Evolutionary conservation across 2,797 vertebrate species (phyloP), one percentile per base, ranked within the genome.

Genomic region (Sebastes jordani): DNA sequence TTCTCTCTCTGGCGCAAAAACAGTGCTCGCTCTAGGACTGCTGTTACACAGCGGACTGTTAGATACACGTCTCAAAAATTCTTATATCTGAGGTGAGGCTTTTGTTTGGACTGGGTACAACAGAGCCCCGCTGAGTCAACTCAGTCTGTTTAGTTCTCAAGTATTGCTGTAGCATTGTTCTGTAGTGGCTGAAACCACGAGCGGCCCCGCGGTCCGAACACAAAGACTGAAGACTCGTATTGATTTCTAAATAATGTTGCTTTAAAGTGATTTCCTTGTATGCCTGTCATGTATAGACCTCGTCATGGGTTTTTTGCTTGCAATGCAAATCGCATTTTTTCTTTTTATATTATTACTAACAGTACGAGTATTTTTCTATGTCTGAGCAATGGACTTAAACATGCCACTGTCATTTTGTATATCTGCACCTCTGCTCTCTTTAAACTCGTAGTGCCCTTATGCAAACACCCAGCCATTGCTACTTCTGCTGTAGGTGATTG

Each of bases 381-480:
- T 94, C 87, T 85, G 87, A 90, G 83, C 84, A 84, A 86, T 77
- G 75, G 84, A 88, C 88, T 86, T 76, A 84, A 88, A 92, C 85
- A 90, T 71, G 78, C 89, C 89, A 87, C 89, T 91, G 88, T 91
- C 84, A 83, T 90, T 91, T 91, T 94, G 84, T 92, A 92, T 75
- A 74, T 85, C 86, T 84, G 84, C 92, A 86, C 87, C 86, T 84
- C 80, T 87, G 84, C 89, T 91, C 83, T 90, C 83, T 87, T 90
- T 78, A 83, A 92, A 87, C 84, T 89, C 68, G 85, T 94, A 93
- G 93, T 95, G 90, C 92, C 89, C 94, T 95, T 94, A 93, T 92
- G 88, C 92, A 93, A 94, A 93, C 89, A 90, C 88, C 88, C 90
- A 91, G 87, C 82, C 91, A 80, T 89, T 69, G 89, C 91, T 94